These are phyloP conservation scores for Anhinga anhinga DNA, from an alignment of 2,113 vertebrate genomes.

Conservation along the genomic window DNA sequence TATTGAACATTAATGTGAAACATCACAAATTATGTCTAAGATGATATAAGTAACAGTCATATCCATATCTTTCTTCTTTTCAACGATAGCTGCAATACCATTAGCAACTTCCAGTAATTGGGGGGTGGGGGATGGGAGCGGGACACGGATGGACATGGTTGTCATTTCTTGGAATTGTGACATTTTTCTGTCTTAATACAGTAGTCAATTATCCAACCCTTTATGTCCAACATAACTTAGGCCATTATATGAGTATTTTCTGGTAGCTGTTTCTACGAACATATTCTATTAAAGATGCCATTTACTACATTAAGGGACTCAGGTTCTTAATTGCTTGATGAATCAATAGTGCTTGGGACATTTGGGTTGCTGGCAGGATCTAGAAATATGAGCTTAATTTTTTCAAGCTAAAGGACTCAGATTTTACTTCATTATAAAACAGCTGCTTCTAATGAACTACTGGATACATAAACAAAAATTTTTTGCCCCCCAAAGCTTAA, in stretches of 20 bases:
- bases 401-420: neutral
- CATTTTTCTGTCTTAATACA: neutral
- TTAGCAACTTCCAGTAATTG: neutral
- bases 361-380: neutral
- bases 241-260: neutral
- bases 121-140: rapidly evolving
- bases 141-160: neutral
- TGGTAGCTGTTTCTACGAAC: neutral
- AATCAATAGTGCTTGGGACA: neutral
- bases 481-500: neutral
- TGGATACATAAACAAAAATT: neutral
- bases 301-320: neutral
- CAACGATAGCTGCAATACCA: neutral
- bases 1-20: neutral
- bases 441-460: neutral
- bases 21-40: neutral
- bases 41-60: neutral
- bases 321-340: neutral
- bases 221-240: neutral
- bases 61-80: neutral
- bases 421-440: neutral
- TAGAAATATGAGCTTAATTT: neutral
- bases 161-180: constrained; percentile 2
- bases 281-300: neutral
- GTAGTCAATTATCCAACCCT: neutral